Conservation (phyloP, 2,113 vertebrate genomes). For the Corvus moneduloides region DNA sequence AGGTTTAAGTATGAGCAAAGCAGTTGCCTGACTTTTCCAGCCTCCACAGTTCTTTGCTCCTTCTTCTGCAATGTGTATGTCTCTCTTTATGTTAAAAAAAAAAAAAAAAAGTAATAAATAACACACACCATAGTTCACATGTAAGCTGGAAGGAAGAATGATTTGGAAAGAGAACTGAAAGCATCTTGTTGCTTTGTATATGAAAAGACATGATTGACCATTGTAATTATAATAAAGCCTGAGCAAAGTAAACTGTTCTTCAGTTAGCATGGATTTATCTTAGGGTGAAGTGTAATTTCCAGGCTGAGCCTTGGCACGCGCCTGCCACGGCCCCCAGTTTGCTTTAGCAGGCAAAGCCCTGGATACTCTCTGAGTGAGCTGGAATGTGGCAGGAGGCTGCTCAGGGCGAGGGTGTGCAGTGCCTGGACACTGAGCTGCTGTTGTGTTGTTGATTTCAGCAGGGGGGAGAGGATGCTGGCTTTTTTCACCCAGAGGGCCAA, state of each 20-base stretch:
- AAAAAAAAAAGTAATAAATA: neutral
- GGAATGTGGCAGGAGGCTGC: neutral
- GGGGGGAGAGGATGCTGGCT: constrained; percentile 80
- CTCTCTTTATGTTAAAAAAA: neutral
- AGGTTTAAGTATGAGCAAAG: neutral
- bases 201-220: neutral
- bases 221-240: neutral
- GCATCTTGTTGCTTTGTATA: neutral
- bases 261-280: neutral
- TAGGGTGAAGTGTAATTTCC: neutral
- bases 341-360: neutral
- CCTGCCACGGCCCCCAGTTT: accelerated
- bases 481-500: constrained; percentile 70
- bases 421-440: constrained; percentile 52
- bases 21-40: neutral
- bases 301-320: neutral
- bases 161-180: neutral
- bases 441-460: constrained; percentile 74
- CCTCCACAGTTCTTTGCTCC: neutral
- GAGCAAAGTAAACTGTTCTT: neutral
- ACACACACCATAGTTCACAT: accelerated
- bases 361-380: neutral
- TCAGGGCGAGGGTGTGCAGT: neutral
- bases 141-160: neutral
- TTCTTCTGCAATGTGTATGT: neutral